Conservation (phyloP, 2,797 vertebrate species). For the Poeciliopsis gracilis region DNA sequence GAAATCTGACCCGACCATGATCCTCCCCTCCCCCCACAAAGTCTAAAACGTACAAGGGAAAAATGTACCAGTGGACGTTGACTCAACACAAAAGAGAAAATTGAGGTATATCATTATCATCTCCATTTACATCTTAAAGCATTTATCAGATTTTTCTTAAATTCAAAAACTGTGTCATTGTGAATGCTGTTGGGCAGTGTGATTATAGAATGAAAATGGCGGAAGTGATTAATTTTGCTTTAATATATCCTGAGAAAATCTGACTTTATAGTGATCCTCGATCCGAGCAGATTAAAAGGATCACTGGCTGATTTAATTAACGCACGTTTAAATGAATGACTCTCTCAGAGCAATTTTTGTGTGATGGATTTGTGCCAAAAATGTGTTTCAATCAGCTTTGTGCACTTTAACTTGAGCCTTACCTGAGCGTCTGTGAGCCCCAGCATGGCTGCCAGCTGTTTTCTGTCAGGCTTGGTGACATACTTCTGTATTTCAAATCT, state of each 20-base stretch:
- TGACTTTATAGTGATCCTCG: not conserved
- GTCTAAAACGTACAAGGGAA: not conserved
- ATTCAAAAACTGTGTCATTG: not conserved
- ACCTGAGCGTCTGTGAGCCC: constrained; percentile 98
- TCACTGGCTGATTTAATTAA: not conserved
- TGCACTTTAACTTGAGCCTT: constrained; percentile 36
- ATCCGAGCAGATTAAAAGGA: not conserved
- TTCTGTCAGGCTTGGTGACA: constrained; percentile 97
- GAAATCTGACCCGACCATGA: not conserved
- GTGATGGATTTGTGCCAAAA: not conserved
- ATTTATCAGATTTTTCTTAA: not conserved
- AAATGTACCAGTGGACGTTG: not conserved
- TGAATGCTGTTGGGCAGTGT: not conserved
- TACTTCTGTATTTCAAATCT: constrained; percentile 99
- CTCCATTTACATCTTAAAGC: not conserved
- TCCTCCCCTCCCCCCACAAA: not conserved
- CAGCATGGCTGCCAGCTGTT: constrained; percentile 97
- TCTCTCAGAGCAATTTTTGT: not conserved
- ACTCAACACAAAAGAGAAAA: not conserved
- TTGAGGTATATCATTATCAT: not conserved
- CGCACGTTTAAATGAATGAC: not conserved
- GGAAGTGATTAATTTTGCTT: not conserved
- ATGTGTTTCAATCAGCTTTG: not conserved
- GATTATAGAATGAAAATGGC: not conserved
- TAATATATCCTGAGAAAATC: not conserved